Conservation (phyloP, 2,797 vertebrate species). For the Hozukius guyotensis region DNA sequence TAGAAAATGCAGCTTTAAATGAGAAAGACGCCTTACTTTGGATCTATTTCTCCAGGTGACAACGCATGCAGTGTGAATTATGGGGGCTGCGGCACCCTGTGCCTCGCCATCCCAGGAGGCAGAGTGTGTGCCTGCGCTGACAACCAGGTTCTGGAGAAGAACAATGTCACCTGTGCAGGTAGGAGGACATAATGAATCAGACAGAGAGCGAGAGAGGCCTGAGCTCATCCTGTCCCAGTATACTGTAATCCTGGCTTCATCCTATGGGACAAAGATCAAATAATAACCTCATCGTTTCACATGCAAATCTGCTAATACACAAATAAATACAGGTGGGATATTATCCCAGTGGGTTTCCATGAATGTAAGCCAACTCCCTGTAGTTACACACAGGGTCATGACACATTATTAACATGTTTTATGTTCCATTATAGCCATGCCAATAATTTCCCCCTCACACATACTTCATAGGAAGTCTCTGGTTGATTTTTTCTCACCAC, state of each 20-base stretch:
- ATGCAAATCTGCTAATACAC: constrained; percentile 57
- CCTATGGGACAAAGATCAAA: constrained; percentile 55
- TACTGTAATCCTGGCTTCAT: constrained; percentile 39
- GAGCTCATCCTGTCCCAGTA: constrained; percentile 39
- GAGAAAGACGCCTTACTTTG: constrained; percentile 65
- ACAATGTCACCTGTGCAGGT: constrained; percentile 94
- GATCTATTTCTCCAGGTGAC: constrained; percentile 88
- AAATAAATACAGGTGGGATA: constrained; percentile 39
- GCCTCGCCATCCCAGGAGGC: constrained; percentile 94
- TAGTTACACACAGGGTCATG: constrained; percentile 32
- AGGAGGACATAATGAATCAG: constrained; percentile 79
- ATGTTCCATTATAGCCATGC: constrained; percentile 40
- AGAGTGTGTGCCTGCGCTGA: constrained; percentile 97
- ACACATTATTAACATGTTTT: constrained; percentile 59
- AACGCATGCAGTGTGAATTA: constrained; percentile 96
- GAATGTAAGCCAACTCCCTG: constrained; percentile 46
- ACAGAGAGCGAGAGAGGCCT: constrained; percentile 43
- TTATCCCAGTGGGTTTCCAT: constrained; percentile 30
- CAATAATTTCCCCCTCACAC: constrained; percentile 49
- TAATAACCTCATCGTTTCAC: constrained; percentile 32
- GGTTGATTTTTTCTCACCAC: constrained; percentile 15
- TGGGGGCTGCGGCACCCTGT: constrained; percentile 94
- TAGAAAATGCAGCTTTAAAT: constrained; percentile 55
- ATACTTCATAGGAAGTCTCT: constrained; percentile 22
- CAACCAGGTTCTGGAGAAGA: constrained; percentile 95